phyloP scores from a whole-genome alignment of 2,797 vertebrate genomes.

The Stomatorhinus walkeri region DNA sequence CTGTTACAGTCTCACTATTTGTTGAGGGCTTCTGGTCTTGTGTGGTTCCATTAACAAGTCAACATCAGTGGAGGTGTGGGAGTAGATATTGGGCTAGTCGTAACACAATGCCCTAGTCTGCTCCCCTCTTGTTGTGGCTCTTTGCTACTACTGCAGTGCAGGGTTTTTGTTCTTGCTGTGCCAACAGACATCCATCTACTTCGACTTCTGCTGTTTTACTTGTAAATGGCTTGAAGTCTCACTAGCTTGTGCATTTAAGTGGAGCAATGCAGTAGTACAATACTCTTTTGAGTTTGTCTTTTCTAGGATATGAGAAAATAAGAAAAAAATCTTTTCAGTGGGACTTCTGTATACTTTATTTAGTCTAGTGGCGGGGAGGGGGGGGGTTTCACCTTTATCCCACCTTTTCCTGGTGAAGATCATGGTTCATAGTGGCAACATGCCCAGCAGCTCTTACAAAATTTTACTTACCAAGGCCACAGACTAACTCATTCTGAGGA shows the following conservation, averaged over 20 bases:
- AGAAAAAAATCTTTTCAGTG: background rate
- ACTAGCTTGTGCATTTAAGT: conserved; percentile 2
- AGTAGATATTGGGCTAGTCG: background rate
- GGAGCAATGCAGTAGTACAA: background rate
- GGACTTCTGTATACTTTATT: background rate
- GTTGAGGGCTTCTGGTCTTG: background rate
- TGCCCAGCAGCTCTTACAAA: background rate
- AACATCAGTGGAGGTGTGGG: background rate
- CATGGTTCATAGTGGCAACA: background rate
- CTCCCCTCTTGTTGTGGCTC: background rate
- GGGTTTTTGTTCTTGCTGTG: conserved; percentile 3
- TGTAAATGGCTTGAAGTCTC: background rate
- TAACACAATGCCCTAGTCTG: background rate
- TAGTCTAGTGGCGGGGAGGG: background rate
- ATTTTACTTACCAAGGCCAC: background rate
- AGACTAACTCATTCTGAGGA: background rate
- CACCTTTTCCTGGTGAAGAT: background rate
- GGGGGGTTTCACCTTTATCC: background rate
- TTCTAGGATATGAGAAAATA: background rate
- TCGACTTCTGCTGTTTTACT: background rate
- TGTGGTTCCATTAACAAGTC: background rate
- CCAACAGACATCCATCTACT: background rate
- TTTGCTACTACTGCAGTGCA: conserved; percentile 1
- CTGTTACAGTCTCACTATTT: background rate
- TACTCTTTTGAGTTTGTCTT: background rate